Evolutionary conservation across 1,140 invertebrate species (phyloP), one percentile per base, ranked within the genome.

Genomic region (Oreohelix idahoensis): DNA sequence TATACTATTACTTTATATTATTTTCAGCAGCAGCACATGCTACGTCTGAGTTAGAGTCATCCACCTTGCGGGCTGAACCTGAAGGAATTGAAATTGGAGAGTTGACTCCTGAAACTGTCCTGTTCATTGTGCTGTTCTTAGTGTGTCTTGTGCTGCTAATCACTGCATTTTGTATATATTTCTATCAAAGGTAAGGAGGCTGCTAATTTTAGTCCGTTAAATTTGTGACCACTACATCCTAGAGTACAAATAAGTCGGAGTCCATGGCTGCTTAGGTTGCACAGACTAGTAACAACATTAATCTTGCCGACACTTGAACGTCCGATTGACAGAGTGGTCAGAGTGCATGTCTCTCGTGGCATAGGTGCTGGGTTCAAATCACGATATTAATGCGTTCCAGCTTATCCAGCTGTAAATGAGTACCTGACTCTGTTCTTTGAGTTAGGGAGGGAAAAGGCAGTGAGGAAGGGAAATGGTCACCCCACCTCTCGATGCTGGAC

Each of bases 141-240:
- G 8, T 79, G 17, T 69, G 51, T 39, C 5, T 79, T 38, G 17
- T 69, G n/a, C 36, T 79, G 32, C 23, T 79, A 1, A 79, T 79
- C 26, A 26, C 35, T 39, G 77, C 77, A 20, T 79, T 79, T 35
- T 66, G 77, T 45, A 38, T 79, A 17, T 79, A 53, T 51, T 79
- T 79, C 26, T 42, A 32, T 53, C 53, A 51, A 36, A 66, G 58
- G 77, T 79, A 69, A 79, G 49, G 0, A 53, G 23, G 11, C 5
- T 42, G 39, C 8, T 10, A 23, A 23, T 58, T n/a, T 11, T n/a
- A n/a, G 17, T 58, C 1, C 10, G 8, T 58, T 58, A 23, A 58
- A 20, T 58, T 23, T 15, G 53, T 58, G 42, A 45, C 42, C 5
- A 45, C 15, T 15, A 45, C 42, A 45, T 8, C 42, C 42, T 15